Evolutionary conservation across 2,113 vertebrate genomes (phyloP).

Genomic region (Hyla sarda): DNA sequence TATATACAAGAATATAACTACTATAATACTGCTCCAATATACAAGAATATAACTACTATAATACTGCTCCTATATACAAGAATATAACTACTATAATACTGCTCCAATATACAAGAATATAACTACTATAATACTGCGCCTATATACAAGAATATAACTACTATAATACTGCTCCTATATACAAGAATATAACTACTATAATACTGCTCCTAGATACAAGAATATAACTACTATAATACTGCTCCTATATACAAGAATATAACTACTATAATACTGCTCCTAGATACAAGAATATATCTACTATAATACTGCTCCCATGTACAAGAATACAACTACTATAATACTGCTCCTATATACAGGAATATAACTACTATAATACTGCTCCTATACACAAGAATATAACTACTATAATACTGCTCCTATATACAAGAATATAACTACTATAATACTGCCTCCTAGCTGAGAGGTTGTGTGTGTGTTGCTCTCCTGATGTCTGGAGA

Average conservation of each 20-base stretch:
- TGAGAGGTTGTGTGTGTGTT: too few relatives aligned
- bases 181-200: background rate
- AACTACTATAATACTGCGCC: background rate
- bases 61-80: too few relatives aligned
- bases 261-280: background rate
- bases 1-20: too few relatives aligned
- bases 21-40: too few relatives aligned
- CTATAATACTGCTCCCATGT: too few relatives aligned
- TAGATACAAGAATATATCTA: too few relatives aligned
- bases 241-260: background rate
- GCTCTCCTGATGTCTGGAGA: too few relatives aligned
- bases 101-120: background rate
- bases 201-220: background rate
- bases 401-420: background rate
- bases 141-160: background rate
- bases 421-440: conserved; percentile 1
- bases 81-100: too few relatives aligned
- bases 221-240: background rate
- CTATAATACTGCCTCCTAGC: background rate
- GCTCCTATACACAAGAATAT: background rate
- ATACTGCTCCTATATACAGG: background rate
- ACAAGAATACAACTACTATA: conserved; percentile 2
- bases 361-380: conserved; percentile 7
- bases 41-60: too few relatives aligned
- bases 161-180: background rate